Percentiles rank a stretch among this genome's conserved stretches.
These are phyloP conservation scores for Drosophila tripunctata DNA, from an alignment of 2,888 invertebrate genomes.

Conservation along the genomic window DNA sequence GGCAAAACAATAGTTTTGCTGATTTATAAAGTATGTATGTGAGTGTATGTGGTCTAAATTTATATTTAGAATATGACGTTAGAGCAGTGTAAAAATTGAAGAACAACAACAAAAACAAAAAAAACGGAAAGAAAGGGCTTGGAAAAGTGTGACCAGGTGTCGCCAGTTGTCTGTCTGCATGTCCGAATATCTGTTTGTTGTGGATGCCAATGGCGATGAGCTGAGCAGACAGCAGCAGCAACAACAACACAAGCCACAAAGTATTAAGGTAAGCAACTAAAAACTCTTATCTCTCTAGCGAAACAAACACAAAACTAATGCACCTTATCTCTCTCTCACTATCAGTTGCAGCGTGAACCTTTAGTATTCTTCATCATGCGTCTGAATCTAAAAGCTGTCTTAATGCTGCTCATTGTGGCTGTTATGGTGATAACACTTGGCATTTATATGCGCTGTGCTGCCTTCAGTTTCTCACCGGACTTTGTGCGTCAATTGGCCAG, in stretches of 20 bases:
- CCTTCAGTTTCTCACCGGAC: conserved; percentile 84
- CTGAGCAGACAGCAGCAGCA: background rate
- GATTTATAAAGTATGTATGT: too few relatives aligned
- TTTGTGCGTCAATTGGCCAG: conserved; percentile 81
- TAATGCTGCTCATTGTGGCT: conserved; percentile 87
- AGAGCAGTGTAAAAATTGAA: conserved; percentile 20
- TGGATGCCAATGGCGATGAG: conserved; percentile 33
- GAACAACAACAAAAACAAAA: background rate
- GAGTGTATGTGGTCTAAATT: background rate
- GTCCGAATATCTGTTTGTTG: conserved; percentile 50
- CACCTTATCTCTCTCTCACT: background rate
- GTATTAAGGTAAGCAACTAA: conserved; percentile 46
- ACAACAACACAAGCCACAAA: conserved; percentile 37
- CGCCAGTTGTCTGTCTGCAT: conserved; percentile 50
- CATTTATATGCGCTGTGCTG: conserved; percentile 91
- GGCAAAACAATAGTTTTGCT: background rate
- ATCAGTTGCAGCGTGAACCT: conserved; percentile 77
- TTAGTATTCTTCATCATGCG: conserved; percentile 88
- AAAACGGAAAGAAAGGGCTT: conserved; percentile 8
- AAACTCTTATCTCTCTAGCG: too few relatives aligned
- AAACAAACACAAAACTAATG: background rate
- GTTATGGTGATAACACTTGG: conserved; percentile 89
- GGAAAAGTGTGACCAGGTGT: conserved; percentile 45
- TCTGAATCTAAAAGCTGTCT: conserved; percentile 90
- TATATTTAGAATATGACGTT: conserved; percentile 66